Percentiles rank a stretch among this genome's conserved stretches.
Conservation (phyloP, 1,140 invertebrate genomes). For the Sarcophaga peregrina region DNA sequence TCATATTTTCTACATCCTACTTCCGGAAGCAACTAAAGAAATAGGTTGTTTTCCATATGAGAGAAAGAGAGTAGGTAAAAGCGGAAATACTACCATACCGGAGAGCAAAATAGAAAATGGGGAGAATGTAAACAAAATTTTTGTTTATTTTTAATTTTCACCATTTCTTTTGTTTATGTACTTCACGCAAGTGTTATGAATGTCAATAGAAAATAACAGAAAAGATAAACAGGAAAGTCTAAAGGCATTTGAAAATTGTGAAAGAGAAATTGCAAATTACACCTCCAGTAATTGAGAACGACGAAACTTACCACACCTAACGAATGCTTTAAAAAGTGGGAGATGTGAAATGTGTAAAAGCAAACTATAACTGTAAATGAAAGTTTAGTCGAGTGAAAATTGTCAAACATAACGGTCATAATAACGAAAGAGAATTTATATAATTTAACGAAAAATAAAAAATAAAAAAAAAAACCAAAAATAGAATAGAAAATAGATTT, state of each 20-base stretch:
- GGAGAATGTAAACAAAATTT: not conserved
- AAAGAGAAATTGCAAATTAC: not conserved
- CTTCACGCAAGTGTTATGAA: constrained; percentile 27
- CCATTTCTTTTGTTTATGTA: constrained; percentile 8
- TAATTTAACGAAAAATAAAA: not conserved
- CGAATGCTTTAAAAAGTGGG: not conserved
- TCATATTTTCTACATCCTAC: not conserved
- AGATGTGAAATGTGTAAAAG: not conserved
- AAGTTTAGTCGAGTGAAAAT: constrained; percentile 46
- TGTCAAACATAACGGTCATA: constrained; percentile 45
- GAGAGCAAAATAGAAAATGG: not conserved
- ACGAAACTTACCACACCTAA: constrained; percentile 16
- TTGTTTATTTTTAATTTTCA: not conserved
- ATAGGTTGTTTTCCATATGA: not conserved
- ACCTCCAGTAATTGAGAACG: constrained; percentile 3
- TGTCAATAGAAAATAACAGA: constrained; percentile 36
- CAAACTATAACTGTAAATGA: not conserved
- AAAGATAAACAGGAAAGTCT: not conserved
- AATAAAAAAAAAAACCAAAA: constrained; percentile 45
- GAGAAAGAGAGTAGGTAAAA: not conserved
- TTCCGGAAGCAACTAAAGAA: not conserved
- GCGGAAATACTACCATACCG: too few species aligned
- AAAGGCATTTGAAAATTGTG: not conserved
- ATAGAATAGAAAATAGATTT: constrained; percentile 22
- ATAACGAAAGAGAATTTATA: constrained; percentile 14